Percentiles rank a stretch among this genome's conserved stretches.
phyloP scores from a whole-genome alignment of 2,888 invertebrate genomes.

The Dendrolimus houi region DNA sequence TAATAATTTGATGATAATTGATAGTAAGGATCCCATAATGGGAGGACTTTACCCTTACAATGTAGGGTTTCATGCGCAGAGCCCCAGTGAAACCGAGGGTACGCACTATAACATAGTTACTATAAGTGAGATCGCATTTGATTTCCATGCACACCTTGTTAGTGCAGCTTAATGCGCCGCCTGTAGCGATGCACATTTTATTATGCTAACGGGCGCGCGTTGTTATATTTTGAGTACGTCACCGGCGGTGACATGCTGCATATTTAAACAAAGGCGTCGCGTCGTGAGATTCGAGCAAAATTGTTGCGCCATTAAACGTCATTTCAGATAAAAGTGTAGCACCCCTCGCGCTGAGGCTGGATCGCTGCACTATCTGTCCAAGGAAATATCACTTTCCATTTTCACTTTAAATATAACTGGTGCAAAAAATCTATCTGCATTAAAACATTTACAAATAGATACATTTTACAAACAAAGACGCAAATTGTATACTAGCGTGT shows the following conservation, averaged over 20 bases:
- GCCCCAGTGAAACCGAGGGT: too few species aligned
- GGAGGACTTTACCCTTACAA: too few species aligned
- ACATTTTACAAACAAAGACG: too few species aligned
- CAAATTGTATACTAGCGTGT: too few species aligned
- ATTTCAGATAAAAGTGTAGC: constrained; percentile 33
- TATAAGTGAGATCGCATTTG: constrained; percentile 19
- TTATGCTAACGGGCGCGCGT: constrained; percentile 64
- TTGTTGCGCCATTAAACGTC: constrained; percentile 49
- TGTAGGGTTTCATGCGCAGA: too few species aligned
- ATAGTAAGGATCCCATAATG: too few species aligned
- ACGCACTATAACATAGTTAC: too few species aligned
- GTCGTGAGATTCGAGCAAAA: constrained; percentile 38
- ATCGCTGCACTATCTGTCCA: not conserved
- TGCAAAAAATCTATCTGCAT: not conserved
- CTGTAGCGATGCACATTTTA: constrained; percentile 58
- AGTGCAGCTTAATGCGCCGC: constrained; percentile 55
- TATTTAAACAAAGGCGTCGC: constrained; percentile 50
- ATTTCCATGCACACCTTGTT: constrained; percentile 46
- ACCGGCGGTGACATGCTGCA: constrained; percentile 59
- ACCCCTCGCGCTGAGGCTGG: constrained; percentile 7
- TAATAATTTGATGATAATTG: too few species aligned
- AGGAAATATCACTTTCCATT: not conserved
- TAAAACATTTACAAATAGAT: not conserved
- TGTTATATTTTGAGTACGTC: constrained; percentile 67
- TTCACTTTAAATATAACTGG: not conserved